Evolutionary conservation across 2,888 invertebrate species (phyloP).

Genomic region (Epinotia brunnichana): DNA sequence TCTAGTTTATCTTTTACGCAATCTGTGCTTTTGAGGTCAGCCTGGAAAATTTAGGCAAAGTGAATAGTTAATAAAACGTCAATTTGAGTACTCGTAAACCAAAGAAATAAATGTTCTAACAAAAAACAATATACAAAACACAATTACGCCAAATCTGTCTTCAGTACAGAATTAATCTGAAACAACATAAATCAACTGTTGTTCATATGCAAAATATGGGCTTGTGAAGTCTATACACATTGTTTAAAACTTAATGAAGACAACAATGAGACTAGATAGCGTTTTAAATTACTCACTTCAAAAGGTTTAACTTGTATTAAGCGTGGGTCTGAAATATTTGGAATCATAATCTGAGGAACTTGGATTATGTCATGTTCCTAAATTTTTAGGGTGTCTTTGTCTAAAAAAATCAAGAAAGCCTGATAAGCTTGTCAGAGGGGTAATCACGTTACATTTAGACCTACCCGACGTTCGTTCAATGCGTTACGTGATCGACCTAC

Average conservation of each 20-base stretch:
- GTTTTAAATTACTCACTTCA: conserved; percentile 17
- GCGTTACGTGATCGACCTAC: too few species aligned
- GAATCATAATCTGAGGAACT: background rate
- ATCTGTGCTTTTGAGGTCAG: too few species aligned
- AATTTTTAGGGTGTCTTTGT: background rate
- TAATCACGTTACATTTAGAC: too few species aligned
- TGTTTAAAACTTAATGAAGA: conserved; percentile 9
- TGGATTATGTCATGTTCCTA: background rate
- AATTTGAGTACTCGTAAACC: background rate
- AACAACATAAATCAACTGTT: background rate
- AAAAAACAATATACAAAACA: background rate
- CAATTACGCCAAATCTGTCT: conserved; percentile 1
- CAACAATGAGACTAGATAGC: conserved; percentile 23
- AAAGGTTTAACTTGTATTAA: background rate
- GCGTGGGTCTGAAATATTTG: background rate
- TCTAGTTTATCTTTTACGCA: too few species aligned
- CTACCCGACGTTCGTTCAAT: too few species aligned
- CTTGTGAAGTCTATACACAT: conserved; percentile 11
- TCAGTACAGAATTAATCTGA: background rate
- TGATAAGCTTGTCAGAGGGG: too few species aligned
- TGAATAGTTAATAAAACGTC: too few species aligned
- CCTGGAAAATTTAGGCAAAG: too few species aligned
- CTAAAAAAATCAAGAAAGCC: too few species aligned
- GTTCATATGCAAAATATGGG: conserved; percentile 25
- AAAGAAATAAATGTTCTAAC: background rate